Conservation (phyloP, 2,797 vertebrate genomes). For the Anabacerthia variegaticeps region DNA sequence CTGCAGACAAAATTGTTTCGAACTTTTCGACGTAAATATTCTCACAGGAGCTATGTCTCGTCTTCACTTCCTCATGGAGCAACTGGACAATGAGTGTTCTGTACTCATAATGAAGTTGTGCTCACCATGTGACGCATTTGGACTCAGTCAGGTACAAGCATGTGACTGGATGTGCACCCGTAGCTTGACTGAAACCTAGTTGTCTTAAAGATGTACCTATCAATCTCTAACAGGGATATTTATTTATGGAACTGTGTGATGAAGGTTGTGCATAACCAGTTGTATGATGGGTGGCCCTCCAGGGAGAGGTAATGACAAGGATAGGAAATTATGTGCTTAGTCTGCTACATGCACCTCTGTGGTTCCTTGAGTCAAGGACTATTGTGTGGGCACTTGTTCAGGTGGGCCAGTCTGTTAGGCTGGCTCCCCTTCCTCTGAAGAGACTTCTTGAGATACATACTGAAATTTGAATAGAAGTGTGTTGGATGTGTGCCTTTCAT, state of each 20-base stretch:
- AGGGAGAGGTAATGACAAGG: background rate
- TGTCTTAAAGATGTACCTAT: background rate
- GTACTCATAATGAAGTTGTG: background rate
- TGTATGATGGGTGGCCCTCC: background rate
- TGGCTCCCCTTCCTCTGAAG: background rate
- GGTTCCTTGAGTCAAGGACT: background rate
- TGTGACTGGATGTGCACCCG: background rate
- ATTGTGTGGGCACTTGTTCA: background rate
- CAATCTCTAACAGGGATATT: background rate
- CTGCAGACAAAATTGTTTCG: background rate
- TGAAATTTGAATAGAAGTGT: background rate
- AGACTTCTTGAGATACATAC: background rate
- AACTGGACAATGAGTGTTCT: background rate
- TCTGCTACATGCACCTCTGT: fast-evolving
- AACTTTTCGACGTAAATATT: background rate
- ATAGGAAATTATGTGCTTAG: background rate
- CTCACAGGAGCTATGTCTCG: background rate
- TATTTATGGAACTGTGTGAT: background rate
- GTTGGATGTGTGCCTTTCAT: background rate
- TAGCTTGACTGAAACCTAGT: background rate
- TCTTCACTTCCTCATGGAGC: background rate
- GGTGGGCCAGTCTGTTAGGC: background rate
- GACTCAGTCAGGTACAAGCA: background rate
- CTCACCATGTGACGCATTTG: background rate
- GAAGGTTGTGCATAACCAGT: background rate